These are phyloP conservation scores for Sphecodes monilicornis DNA, from an alignment of 2,888 invertebrate species.

Conservation along the genomic window DNA sequence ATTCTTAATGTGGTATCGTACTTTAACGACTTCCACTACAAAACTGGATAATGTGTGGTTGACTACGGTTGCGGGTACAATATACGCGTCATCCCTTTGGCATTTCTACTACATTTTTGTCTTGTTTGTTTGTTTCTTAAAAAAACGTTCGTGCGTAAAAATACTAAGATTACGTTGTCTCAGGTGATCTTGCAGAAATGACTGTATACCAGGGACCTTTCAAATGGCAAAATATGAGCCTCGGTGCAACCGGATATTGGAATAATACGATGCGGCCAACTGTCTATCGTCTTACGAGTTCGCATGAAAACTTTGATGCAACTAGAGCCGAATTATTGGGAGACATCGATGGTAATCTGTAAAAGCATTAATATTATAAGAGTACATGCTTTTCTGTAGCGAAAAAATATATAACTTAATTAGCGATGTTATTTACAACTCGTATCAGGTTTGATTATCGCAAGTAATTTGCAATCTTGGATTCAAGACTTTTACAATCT, in stretches of 20 bases:
- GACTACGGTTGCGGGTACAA: constrained; percentile 87
- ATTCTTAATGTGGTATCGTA: constrained; percentile 74
- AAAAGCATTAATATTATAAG: not conserved
- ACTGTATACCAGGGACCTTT: constrained; percentile 88
- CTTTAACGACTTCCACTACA: constrained; percentile 63
- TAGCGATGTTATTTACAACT: not conserved
- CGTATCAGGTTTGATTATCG: constrained; percentile 86
- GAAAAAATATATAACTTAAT: not conserved
- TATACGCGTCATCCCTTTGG: not conserved
- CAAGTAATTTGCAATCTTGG: constrained; percentile 86
- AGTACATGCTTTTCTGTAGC: not conserved
- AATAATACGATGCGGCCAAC: constrained; percentile 88
- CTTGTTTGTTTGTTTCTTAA: not conserved
- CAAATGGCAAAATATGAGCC: constrained; percentile 84
- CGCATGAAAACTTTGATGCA: constrained; percentile 87
- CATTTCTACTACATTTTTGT: not conserved
- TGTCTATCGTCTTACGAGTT: constrained; percentile 86
- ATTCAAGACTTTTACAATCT: constrained; percentile 85
- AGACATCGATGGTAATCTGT: constrained; percentile 87
- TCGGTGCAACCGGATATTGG: constrained; percentile 88
- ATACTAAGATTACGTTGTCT: constrained; percentile 63
- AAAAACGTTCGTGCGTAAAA: not conserved
- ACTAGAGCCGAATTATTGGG: constrained; percentile 90
- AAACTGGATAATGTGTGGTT: constrained; percentile 87
- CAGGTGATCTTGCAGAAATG: constrained; percentile 89